A percentile compares a stretch with the other conserved stretches of the same genome.
These are phyloP conservation scores for Gallinago media DNA, from an alignment of 2,113 vertebrate genomes.

Conservation along the genomic window DNA sequence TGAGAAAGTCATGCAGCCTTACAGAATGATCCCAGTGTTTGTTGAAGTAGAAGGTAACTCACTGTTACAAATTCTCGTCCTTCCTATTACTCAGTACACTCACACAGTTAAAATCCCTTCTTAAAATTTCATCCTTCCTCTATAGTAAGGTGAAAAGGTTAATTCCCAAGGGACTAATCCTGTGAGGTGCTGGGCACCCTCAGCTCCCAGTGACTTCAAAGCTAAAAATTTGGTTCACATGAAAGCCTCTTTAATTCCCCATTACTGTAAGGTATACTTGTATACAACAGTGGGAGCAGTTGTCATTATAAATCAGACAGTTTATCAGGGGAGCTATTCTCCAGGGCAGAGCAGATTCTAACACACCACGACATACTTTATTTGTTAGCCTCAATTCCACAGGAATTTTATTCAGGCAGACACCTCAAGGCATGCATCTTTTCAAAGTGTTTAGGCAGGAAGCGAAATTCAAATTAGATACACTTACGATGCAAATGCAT, in stretches of 20 bases:
- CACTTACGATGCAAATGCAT: conserved; percentile 64
- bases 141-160: conserved; percentile 69
- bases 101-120: not conserved
- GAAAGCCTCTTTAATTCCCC: conserved; percentile 74
- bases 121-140: conserved; percentile 51
- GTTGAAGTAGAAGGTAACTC: not conserved
- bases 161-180: conserved; percentile 63
- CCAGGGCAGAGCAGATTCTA: conserved; percentile 53
- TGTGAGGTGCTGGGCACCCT: conserved; percentile 46
- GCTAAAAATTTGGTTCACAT: conserved; percentile 71
- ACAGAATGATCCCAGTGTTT: not conserved
- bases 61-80: not conserved
- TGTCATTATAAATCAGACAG: conserved; percentile 58
- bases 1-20: not conserved
- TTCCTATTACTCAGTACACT: not conserved
- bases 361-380: conserved; percentile 66
- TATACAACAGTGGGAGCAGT: conserved; percentile 70
- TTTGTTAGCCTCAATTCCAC: conserved; percentile 57
- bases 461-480: conserved; percentile 74
- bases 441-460: conserved; percentile 70
- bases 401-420: conserved; percentile 66
- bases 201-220: conserved; percentile 66
- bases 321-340: conserved; percentile 61
- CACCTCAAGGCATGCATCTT: conserved; percentile 65
- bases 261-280: conserved; percentile 75